Conservation (phyloP, 92 coral and sea anemone genomes). For the Pocillopora grandis region DNA sequence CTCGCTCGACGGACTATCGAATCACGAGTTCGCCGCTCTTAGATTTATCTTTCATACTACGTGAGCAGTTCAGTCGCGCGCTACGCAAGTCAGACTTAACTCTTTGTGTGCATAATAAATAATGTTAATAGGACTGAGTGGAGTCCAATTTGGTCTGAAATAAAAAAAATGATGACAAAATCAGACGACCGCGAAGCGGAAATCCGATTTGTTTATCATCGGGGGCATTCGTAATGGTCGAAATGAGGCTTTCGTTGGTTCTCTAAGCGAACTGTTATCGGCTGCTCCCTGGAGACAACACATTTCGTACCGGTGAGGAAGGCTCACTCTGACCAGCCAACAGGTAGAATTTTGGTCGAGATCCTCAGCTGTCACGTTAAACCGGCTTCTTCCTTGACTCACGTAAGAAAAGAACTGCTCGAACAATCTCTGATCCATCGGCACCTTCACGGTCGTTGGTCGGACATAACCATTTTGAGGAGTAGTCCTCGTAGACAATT, state of each 20-base stretch:
- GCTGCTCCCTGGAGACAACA: slow-evolving; percentile 6
- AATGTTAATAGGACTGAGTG: too few relatives aligned
- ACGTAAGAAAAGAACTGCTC: slow-evolving; percentile 19
- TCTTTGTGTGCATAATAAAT: too few relatives aligned
- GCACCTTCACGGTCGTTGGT: slow-evolving; percentile 17
- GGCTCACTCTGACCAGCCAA: slow-evolving; percentile 38
- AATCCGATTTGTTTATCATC: too few relatives aligned
- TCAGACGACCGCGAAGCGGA: too few relatives aligned
- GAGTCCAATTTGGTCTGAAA: too few relatives aligned
- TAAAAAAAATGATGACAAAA: too few relatives aligned
- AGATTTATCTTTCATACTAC: too few relatives aligned
- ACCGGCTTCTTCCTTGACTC: slow-evolving; percentile 24
- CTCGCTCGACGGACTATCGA: too few relatives aligned
- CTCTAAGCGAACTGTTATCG: slow-evolving; percentile 23
- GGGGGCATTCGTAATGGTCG: slow-evolving; percentile 33
- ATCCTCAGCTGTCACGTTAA: slow-evolving; percentile 31
- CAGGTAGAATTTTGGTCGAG: slow-evolving; percentile 25
- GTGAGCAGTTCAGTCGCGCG: not conserved
- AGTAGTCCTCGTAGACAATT: slow-evolving; percentile 11
- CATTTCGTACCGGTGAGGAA: slow-evolving; percentile 23
- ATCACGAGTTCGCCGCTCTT: too few relatives aligned
- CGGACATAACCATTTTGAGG: slow-evolving; percentile 18
- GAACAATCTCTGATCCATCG: slow-evolving; percentile 20
- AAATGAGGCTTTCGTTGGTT: slow-evolving; percentile 20
- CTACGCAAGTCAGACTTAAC: not conserved